Conservation (phyloP, 2,888 invertebrate species). For the Lissonota sp. region DNA sequence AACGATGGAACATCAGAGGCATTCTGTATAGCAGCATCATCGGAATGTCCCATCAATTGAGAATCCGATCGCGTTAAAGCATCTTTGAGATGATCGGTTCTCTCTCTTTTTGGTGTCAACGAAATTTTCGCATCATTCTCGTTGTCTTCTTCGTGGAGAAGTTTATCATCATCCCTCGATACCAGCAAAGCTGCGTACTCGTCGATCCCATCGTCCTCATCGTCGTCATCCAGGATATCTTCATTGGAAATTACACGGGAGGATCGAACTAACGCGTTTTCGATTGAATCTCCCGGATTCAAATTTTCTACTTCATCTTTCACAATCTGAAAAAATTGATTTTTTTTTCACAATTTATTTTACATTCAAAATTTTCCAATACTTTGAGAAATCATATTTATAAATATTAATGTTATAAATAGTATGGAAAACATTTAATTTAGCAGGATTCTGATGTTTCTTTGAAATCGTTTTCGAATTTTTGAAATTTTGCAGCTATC, state of each 20-base stretch:
- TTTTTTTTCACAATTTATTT: no score
- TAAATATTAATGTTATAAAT: no score
- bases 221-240: conserved; percentile 49
- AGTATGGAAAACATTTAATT: no score
- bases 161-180: not conserved
- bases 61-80: conserved; percentile 49
- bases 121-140: conserved; percentile 25
- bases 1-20: conserved; percentile 67
- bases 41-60: conserved; percentile 42
- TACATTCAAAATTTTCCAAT: no score
- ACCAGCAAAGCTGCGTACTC: conserved; percentile 51
- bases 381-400: no score
- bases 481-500: no score
- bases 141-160: conserved; percentile 32
- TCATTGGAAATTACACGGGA: conserved; percentile 59
- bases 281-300: conserved; percentile 33
- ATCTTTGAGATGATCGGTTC: conserved; percentile 51
- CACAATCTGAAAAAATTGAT: conserved; percentile 4
- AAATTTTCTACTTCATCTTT: conserved; percentile 47
- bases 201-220: conserved; percentile 31
- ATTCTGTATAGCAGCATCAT: conserved; percentile 67
- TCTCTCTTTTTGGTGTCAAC: conserved; percentile 22
- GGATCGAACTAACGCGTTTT: conserved; percentile 48
- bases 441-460: no score
- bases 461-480: no score